Base-by-base conservation (phyloP, 2,113 vertebrate genomes). In the Thunnus thynnus region DNA sequence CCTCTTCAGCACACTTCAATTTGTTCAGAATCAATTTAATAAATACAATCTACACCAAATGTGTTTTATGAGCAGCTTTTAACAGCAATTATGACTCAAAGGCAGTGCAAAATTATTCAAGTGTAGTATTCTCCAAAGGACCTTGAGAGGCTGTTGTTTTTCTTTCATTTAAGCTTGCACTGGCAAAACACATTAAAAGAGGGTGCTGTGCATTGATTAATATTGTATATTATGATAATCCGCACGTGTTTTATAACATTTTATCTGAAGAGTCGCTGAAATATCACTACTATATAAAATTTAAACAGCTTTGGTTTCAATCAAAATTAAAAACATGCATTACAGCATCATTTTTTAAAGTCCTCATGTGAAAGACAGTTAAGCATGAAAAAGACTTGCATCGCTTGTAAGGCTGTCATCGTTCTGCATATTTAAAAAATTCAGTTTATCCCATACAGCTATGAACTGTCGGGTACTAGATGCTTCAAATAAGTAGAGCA, bases 21-120 rank as follows among this genome's bases (percentile, higher is more conserved):
- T 79, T 76, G 36, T 79, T 74, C 77, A 75, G 67, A 86, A 78
- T 83, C 47, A 74, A 73, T 80, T 74, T 63, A 62, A 72, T 88
- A 60, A 80, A 82, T 65, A 44, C 52, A 32, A 73, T 85, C 57
- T 61, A 75, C 25, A 71, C n/a, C 51, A 78, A 86, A 60, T 85
- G 58, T 65, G 41, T 76, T 46, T 82, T 18, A 78, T 70, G 36
- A 66, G 51, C 72, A 32, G 72, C 51, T 85, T 81, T 84, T 66
- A 86, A 67, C 58, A 86, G 11, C 54, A 84, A 82, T 87, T 82
- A 61, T 73, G 46, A 67, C 22, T 78, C 20, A 63, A 62, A 86
- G 60, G 58, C 70, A 70, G 25, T 1, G 51, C 12, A 65, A 51
- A 72, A 86, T 84, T 56, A 85, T 72, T 60, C 13, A 67, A 47